Evolutionary conservation across 2,113 vertebrate genomes (phyloP), one percentile per base, ranked within the genome.

Genomic region (Ciconia boyciana): DNA sequence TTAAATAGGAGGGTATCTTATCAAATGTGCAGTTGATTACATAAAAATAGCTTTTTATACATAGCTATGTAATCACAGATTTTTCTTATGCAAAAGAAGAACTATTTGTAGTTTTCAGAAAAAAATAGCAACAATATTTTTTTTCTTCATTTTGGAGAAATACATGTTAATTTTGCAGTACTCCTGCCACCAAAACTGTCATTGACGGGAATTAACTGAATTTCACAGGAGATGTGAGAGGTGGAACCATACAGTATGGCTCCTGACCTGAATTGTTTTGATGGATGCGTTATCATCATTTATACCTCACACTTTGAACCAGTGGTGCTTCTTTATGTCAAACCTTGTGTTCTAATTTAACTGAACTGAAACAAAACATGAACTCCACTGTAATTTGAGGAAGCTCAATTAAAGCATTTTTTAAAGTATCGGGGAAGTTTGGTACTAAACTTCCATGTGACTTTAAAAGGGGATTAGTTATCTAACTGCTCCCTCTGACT

Each of bases 41-140:
- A 51, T 36, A 95, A 96, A 96, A 94, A 95, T 36, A 90, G 55
- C 4, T 72, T 94, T 91, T 96, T 90, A 93, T 85, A 90, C 51
- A 92, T 90, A 95, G 76, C 83, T 77, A 54, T 7, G 3, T 74
- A 96, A 96, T 65, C 46, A 61, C 9, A 75, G 22, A 57, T 31
- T 82, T 92, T 70, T 94, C 52, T 94, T 87, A 89, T 25, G 93
- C 15, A 94, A 89, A 89, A 64, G 71, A 95, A 86, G n/a, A 65
- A 87, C 28, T 89, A 69, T 75, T 95, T 94, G 52, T 65, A 93
- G 65, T 48, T 71, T 83, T 87, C 0, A 8, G 65, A 25, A 85
- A 80, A 94, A 90, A 88, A 84, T 2, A 83, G n/a, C 9, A 8
- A 25, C 65, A 66, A 17, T 48, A 46, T 22, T 66, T 58, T 78